These are phyloP conservation scores for Azorinus chamasolen DNA, from an alignment of 2,888 invertebrate species.

Conservation along the genomic window DNA sequence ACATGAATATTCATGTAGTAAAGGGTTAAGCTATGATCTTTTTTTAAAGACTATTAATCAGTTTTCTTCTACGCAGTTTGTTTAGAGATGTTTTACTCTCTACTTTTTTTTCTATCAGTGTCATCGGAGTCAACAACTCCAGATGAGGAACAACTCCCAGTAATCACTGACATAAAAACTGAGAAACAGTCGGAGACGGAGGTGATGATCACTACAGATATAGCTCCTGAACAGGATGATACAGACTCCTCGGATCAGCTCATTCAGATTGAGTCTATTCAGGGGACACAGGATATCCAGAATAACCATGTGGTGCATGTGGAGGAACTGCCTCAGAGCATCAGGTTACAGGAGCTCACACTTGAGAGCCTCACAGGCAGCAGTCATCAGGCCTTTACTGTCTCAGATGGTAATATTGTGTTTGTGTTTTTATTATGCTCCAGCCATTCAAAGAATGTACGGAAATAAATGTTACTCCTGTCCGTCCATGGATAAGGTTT, in stretches of 20 bases:
- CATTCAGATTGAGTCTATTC: not conserved
- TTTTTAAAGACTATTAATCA: no score
- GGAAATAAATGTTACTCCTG: no score
- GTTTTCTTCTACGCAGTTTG: no score
- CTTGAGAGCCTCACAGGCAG: constrained; percentile 38
- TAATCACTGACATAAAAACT: constrained; percentile 45
- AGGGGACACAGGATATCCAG: not conserved
- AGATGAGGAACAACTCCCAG: constrained; percentile 57
- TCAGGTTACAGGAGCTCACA: constrained; percentile 45
- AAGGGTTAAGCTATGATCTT: no score
- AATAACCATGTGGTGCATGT: constrained; percentile 21
- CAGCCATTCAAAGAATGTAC: no score
- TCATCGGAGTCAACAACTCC: constrained; percentile 56
- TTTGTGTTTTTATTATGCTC: no score
- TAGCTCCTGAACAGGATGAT: no score
- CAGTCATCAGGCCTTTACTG: constrained; percentile 37
- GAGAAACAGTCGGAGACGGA: constrained; percentile 4
- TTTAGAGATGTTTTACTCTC: no score
- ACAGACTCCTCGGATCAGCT: not conserved
- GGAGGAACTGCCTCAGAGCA: constrained; percentile 33
- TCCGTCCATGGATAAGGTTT: no score
- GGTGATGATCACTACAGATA: no score
- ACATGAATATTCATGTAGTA: no score
- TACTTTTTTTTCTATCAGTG: constrained; percentile 32
- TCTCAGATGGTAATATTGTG: constrained; percentile 47